Percentiles rank a stretch among this genome's conserved stretches.
Evolutionary conservation across 1,140 invertebrate species (phyloP).

Genomic region (Drosophila baimaii): DNA sequence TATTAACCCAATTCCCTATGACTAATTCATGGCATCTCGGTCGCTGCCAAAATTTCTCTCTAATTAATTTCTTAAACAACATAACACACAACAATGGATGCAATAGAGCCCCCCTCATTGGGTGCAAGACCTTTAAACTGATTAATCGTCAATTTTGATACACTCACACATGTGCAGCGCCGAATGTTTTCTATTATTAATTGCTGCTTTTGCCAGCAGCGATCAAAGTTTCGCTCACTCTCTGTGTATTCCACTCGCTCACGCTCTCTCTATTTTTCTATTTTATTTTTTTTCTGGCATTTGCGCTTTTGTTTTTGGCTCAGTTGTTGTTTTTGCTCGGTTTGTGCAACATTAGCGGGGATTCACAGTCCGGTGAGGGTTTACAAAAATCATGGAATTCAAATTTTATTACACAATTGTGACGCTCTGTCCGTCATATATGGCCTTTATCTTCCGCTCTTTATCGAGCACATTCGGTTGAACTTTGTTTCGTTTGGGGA

Average conservation of each 20-base stretch:
- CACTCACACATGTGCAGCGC: conserved; percentile 34
- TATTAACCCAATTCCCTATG: conserved; percentile 23
- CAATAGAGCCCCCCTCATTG: conserved; percentile 14
- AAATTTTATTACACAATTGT: conserved; percentile 39
- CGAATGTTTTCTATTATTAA: conserved; percentile 53
- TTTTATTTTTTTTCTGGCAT: conserved; percentile 7
- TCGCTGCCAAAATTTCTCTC: conserved; percentile 32
- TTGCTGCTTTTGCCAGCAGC: conserved; percentile 30
- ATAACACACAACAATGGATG: conserved; percentile 45
- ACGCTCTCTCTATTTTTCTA: neutral
- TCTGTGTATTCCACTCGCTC: neutral
- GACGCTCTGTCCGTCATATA: neutral
- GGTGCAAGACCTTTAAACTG: conserved; percentile 66
- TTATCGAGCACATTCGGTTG: conserved; percentile 35
- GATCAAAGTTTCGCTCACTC: conserved; percentile 44
- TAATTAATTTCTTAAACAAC: conserved; percentile 56
- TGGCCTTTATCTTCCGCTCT: conserved; percentile 26
- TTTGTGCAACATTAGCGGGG: conserved; percentile 47
- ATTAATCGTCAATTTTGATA: conserved; percentile 69
- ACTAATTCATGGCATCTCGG: conserved; percentile 31
- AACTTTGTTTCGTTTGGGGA: conserved; percentile 38
- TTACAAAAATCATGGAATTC: conserved; percentile 14
- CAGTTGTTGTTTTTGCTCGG: conserved; percentile 30
- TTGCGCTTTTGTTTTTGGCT: conserved; percentile 15
- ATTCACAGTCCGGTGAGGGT: conserved; percentile 15